phyloP scores from a whole-genome alignment of 2,888 invertebrate genomes.

The Ormyrus nitidulus region DNA sequence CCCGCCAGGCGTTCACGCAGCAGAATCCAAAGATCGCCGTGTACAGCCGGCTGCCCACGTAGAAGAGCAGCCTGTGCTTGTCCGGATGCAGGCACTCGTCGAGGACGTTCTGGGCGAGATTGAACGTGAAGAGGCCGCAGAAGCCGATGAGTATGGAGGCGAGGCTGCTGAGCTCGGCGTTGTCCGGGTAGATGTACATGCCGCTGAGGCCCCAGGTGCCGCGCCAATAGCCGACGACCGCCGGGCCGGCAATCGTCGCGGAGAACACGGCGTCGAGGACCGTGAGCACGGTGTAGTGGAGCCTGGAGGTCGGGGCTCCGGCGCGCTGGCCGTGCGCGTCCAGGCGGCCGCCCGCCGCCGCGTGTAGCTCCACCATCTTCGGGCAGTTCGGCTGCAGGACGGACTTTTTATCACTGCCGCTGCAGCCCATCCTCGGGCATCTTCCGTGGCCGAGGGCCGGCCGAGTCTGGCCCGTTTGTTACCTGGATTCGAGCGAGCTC shows the following conservation, averaged over 20 bases:
- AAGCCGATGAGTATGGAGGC: constrained; percentile 84
- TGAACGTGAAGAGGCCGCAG: constrained; percentile 83
- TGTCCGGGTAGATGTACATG: constrained; percentile 82
- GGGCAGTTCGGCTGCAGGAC: constrained; percentile 53
- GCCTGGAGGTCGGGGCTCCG: constrained; percentile 58
- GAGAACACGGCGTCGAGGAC: constrained; percentile 85
- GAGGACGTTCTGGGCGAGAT: constrained; percentile 79
- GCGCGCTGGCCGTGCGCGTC: background rate
- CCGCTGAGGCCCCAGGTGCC: constrained; percentile 90
- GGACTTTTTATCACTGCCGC: constrained; percentile 38
- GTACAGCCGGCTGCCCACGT: constrained; percentile 84
- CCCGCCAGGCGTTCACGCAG: constrained; percentile 93
- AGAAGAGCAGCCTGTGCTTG: constrained; percentile 82
- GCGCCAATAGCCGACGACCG: constrained; percentile 91
- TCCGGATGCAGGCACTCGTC: constrained; percentile 83
- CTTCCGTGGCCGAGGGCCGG: constrained; percentile 12
- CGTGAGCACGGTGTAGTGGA: constrained; percentile 79
- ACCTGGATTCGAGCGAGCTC: background rate
- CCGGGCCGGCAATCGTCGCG: constrained; percentile 84
- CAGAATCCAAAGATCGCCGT: constrained; percentile 86
- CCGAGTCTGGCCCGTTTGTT: background rate
- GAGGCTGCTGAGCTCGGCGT: constrained; percentile 80
- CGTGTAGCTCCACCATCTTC: constrained; percentile 78
- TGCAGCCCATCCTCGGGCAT: constrained; percentile 40
- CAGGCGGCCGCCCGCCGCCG: constrained; percentile 77